Conservation (phyloP, 1,140 invertebrate genomes). For the Lasioglossum albipes region DNA sequence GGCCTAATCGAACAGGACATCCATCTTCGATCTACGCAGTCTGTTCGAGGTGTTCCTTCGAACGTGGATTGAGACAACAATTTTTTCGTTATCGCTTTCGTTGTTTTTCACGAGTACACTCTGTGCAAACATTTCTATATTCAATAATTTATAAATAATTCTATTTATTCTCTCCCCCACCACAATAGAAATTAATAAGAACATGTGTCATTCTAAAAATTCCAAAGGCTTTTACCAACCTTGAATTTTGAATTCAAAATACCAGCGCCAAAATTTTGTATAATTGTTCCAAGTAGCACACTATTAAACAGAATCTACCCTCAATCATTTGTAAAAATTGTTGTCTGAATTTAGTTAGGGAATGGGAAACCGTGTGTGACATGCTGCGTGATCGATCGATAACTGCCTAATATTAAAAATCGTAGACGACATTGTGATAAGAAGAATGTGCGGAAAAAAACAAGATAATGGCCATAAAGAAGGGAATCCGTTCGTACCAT, state of each 20-base stretch:
- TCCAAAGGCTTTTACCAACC: too few species aligned
- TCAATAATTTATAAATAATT: too few species aligned
- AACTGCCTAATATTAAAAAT: conserved; percentile 6
- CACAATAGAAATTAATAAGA: too few species aligned
- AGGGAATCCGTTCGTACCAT: conserved; percentile 10
- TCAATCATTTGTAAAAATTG: background rate
- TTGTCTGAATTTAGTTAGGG: background rate
- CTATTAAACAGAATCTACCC: background rate
- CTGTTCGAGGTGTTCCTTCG: background rate
- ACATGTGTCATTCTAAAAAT: too few species aligned
- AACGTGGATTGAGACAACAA: background rate
- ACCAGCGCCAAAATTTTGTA: too few species aligned
- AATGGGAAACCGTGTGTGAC: background rate
- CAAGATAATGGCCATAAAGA: background rate
- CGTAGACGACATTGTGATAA: conserved; percentile 27
- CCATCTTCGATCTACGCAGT: background rate
- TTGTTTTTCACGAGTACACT: background rate
- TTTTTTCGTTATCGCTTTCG: background rate
- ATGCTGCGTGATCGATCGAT: conserved; percentile 29
- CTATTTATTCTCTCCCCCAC: too few species aligned
- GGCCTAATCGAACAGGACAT: conserved; percentile 35
- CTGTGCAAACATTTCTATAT: too few species aligned
- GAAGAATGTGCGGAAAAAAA: background rate
- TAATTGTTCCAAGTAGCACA: background rate
- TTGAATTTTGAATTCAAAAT: too few species aligned